Conservation (phyloP, 2,113 vertebrate species). For the Poeciliopsis occidentalis region DNA sequence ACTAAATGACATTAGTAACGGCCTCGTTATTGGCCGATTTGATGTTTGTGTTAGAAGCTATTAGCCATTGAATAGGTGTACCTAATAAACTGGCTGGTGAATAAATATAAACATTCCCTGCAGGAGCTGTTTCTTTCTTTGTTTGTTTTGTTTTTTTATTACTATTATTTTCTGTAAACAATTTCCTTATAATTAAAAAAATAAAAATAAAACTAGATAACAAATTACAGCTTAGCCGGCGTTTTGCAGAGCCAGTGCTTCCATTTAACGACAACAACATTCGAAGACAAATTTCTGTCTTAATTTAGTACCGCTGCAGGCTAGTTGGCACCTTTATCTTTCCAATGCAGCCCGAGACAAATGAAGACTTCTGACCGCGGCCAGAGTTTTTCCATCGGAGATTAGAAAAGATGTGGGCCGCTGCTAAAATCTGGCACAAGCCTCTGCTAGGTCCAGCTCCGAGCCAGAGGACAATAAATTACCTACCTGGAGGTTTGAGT, state of each 20-base stretch:
- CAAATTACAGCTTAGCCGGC: background rate
- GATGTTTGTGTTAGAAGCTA: background rate
- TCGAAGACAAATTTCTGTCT: conserved; percentile 1
- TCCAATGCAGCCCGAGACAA: background rate
- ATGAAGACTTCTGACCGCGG: background rate
- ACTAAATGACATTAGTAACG: background rate
- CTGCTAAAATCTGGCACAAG: background rate
- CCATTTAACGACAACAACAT: conserved; percentile 1
- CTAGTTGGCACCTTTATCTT: background rate
- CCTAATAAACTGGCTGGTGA: background rate
- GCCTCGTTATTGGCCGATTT: background rate
- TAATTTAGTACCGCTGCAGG: background rate
- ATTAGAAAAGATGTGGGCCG: conserved; percentile 1
- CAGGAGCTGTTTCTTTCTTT: too few relatives aligned
- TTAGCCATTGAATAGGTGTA: background rate
- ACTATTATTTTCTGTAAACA: background rate
- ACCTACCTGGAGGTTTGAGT: background rate
- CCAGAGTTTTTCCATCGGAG: background rate
- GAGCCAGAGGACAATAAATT: background rate
- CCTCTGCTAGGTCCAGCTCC: background rate
- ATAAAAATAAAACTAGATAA: conserved; percentile 2
- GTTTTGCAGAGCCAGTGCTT: background rate
- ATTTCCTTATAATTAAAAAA: background rate
- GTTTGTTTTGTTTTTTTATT: too few relatives aligned
- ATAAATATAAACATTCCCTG: background rate